Evolutionary conservation across 2,797 vertebrate genomes (phyloP), one percentile per base, ranked within the genome.

Genomic region (Megalops cyprinoides): DNA sequence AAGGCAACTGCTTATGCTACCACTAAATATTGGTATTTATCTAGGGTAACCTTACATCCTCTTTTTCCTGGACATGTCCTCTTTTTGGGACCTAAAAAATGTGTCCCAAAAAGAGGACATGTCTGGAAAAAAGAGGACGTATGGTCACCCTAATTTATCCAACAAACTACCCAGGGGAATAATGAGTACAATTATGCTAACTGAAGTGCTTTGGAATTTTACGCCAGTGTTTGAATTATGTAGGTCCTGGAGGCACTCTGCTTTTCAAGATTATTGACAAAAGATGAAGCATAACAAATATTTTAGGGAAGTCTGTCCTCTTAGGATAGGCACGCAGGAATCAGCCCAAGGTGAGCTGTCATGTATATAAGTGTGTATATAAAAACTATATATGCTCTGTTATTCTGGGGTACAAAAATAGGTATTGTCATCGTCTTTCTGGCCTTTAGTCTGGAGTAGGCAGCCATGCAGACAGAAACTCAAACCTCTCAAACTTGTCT

Each of bases 281-380:
- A 3, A 42, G 34, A 3, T 69, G 18, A 5, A 69, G 65, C 6
- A 3, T 20, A 23, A 18, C 18, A 39, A 37, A 67, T 34, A 37
- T 67, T 67, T 69, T 34, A 65, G 28, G 3, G 28, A 65, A 46
- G 53, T 58, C 28, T 48, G 37, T 48, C 69, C 18, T 60, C 39
- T 80, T 58, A 56, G 20, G 31, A 25, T 56, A 56, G 56, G 65
- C 53, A 46, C 58, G 51, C 20, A 71, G 51, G 55, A 7, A 44
- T 74, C 53, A 60, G 51, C 39, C 49, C 67, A 42, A 83, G 71
- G 18, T 74, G 10, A 31, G 34, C 20, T 69, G n/a, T 49, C 31
- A 42, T 79, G 73, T 79, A 58, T 44, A 60, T 75, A 84, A 48
- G n/a, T 75, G 46, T 83, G 58, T 81, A 48, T 80, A 75, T 81